These are phyloP conservation scores for Theristicus caerulescens DNA, from an alignment of 2,113 vertebrate genomes.

Conservation along the genomic window DNA sequence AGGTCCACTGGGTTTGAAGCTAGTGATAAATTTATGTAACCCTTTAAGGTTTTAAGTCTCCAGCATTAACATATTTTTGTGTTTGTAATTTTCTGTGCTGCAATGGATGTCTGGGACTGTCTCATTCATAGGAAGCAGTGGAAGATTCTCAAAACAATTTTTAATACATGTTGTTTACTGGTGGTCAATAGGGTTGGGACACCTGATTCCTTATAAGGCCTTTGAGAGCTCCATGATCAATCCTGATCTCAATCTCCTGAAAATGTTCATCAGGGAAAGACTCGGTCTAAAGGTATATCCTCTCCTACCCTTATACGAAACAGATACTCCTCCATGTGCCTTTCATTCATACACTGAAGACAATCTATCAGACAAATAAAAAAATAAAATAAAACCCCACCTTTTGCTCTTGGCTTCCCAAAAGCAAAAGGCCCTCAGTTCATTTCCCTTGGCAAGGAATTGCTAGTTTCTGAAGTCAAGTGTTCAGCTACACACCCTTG, in stretches of 20 bases:
- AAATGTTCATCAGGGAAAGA: background rate
- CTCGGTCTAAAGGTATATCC: background rate
- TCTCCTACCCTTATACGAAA: background rate
- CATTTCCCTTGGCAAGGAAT: background rate
- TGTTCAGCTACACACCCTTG: background rate
- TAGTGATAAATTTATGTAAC: background rate
- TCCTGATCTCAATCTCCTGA: background rate
- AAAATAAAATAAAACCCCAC: background rate
- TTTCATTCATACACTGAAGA: background rate
- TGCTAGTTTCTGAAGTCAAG: background rate
- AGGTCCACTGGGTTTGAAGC: background rate
- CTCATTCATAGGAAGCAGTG: background rate
- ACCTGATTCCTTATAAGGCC: background rate
- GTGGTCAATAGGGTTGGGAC: background rate
- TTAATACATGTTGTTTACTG: background rate
- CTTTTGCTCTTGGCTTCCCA: background rate
- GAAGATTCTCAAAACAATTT: background rate
- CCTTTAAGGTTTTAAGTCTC: background rate
- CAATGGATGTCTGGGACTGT: background rate
- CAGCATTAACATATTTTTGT: background rate
- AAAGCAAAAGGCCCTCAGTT: background rate
- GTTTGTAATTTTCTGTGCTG: background rate
- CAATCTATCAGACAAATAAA: background rate
- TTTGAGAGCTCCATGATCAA: background rate
- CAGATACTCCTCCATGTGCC: background rate